Evolutionary conservation across 2,113 vertebrate genomes (phyloP).

Genomic region (Leptobrachium leishanense): DNA sequence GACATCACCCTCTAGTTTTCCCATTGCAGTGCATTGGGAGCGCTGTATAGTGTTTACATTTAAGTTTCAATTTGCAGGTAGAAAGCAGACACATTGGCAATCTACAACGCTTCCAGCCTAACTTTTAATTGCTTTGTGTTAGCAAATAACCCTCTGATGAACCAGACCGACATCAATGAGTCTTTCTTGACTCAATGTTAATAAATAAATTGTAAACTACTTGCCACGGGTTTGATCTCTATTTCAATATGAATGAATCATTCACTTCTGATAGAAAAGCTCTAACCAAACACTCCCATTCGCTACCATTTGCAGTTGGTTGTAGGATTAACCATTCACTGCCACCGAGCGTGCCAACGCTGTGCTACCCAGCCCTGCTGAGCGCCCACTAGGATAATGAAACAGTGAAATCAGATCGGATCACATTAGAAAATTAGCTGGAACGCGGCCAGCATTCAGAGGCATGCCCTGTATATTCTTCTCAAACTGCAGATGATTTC

Average conservation of each 20-base stretch:
- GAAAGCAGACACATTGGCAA: too few species aligned
- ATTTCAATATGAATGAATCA: not conserved
- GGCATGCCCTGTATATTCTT: not conserved
- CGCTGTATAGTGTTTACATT: too few species aligned
- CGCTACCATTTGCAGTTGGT: not conserved
- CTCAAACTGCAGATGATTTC: conserved; percentile 3
- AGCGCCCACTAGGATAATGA: not conserved
- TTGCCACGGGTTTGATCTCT: not conserved
- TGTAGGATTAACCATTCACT: not conserved
- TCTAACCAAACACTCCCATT: not conserved
- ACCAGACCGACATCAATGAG: too few species aligned
- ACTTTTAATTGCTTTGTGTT: too few species aligned
- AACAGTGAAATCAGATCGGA: not conserved
- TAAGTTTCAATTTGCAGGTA: too few species aligned
- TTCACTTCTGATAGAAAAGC: too few species aligned
- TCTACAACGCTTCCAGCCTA: too few species aligned
- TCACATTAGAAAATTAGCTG: conserved; percentile 11
- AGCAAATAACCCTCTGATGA: too few species aligned
- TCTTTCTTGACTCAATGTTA: not conserved
- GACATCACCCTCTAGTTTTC: too few species aligned
- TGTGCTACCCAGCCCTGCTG: not conserved
- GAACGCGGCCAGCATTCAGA: not conserved
- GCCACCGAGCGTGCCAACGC: not conserved
- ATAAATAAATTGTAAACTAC: not conserved
- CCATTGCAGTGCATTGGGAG: too few species aligned